A percentile compares a stretch with the other conserved stretches of the same genome.
Conservation (phyloP, 2,888 invertebrate species). For the Lasiommata megera region DNA sequence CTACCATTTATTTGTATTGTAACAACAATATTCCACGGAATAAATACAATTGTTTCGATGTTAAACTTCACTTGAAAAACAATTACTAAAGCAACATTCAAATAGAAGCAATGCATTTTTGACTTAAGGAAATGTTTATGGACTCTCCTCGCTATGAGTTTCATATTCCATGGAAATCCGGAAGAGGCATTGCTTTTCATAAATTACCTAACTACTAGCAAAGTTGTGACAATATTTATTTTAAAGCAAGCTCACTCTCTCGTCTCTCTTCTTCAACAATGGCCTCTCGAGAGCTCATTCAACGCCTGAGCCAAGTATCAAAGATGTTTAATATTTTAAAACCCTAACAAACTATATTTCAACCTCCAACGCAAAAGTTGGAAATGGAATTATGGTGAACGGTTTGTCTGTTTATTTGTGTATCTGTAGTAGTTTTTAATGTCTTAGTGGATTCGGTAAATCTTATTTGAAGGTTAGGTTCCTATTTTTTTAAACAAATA, state of each 20-base stretch:
- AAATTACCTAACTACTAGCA: neutral
- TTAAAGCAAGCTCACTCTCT: neutral
- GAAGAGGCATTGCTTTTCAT: neutral
- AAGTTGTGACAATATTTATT: slow-evolving; percentile 12
- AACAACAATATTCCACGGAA: too few relatives aligned
- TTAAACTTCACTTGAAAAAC: neutral
- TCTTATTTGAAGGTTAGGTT: too few relatives aligned
- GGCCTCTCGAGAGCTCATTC: neutral
- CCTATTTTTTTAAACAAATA: too few relatives aligned
- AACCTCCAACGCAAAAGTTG: too few relatives aligned
- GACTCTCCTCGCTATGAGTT: neutral
- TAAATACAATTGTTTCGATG: neutral
- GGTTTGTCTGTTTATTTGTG: too few relatives aligned
- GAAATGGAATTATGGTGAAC: too few relatives aligned
- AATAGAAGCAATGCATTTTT: neutral
- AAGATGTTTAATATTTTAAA: slow-evolving; percentile 10
- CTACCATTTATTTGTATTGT: too few relatives aligned
- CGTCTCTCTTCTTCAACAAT: neutral
- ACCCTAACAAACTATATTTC: too few relatives aligned
- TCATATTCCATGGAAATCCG: neutral
- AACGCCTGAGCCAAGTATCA: neutral
- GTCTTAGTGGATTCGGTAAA: too few relatives aligned
- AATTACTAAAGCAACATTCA: neutral
- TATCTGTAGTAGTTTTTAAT: too few relatives aligned
- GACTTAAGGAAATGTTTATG: neutral